Base-by-base conservation (phyloP, 2,797 vertebrate species). In the Hemitrygon akajei region DNA sequence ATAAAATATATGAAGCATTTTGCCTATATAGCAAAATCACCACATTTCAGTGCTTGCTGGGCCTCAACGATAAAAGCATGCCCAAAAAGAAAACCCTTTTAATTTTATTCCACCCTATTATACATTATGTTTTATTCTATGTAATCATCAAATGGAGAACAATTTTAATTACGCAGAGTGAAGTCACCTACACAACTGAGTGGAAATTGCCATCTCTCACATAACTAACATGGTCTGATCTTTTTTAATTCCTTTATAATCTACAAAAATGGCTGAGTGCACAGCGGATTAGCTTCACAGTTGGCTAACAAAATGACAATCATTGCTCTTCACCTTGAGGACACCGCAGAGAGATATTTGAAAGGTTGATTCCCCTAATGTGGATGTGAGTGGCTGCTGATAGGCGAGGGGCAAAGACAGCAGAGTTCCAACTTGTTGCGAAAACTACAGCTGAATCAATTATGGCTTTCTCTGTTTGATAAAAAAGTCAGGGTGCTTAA, bases 151-250 rank as follows among this genome's bases (percentile, higher is more conserved):
- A 89, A 89, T 89, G 86, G 60, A 89, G 60, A 89, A 69, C 86
- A 69, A 63, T 89, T 89, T 89, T 89, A 89, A 89, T 89, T 89
- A 89, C 7, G n/a, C 86, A 69, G 86, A 89, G 86, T 89, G 60
- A n/a, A 89, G 86, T 89, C 86, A n/a, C 86, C 9, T 89, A 89
- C 82, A 86, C 60, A 89, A 89, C n/a, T 69, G 86, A 89, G 86
- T 89, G 60, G 60, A 89, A 89, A 63, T 89, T 34, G 60, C 86
- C 18, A 86, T 37, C 37, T 89, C 60, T 47, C 47, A 47, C 86
- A n/a, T 89, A 69, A 37, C 86, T 69, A 89, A 66, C 86, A 16
- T 66, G 60, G 66, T 89, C 86, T 69, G 66, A 60, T 34, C 30
- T 60, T 89, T 89, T 89, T 89, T 69, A 89, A 89, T 66, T 89